Evolutionary conservation across 1,140 invertebrate genomes (phyloP).

Genomic region (Polypedilum vanderplanki): DNA sequence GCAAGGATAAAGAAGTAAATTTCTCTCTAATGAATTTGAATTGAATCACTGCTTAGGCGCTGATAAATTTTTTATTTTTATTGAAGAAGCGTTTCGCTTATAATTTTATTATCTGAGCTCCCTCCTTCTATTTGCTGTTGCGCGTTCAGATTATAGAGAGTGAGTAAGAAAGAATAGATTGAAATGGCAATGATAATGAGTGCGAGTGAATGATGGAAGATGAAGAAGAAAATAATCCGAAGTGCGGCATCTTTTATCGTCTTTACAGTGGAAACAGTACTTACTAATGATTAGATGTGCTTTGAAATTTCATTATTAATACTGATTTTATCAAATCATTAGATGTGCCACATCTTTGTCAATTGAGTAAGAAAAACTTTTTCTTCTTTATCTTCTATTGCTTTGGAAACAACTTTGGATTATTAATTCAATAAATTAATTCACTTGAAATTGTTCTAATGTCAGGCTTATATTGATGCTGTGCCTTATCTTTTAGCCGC

Average conservation of each 20-base stretch:
- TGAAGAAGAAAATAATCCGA: neutral
- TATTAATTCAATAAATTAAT: no score
- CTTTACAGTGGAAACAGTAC: neutral
- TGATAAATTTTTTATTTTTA: neutral
- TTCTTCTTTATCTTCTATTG: no score
- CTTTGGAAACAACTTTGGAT: no score
- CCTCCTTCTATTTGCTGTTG: neutral
- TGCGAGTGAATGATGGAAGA: neutral
- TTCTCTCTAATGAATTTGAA: constrained; percentile 14
- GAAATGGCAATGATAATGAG: constrained; percentile 18
- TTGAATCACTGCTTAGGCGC: constrained; percentile 1
- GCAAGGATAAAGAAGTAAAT: neutral
- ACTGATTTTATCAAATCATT: no score
- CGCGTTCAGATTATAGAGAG: neutral
- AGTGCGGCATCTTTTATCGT: constrained; percentile 16
- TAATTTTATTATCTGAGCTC: constrained; percentile 3
- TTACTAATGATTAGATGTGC: no score
- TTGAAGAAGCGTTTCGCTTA: neutral
- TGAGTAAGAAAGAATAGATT: neutral
- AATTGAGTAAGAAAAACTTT: no score
- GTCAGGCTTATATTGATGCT: no score
- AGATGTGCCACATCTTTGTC: no score
- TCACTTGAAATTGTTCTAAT: no score
- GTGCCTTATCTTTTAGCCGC: no score
- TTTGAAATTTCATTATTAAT: no score